Conservation (phyloP, 2,113 vertebrate genomes). For the Narcine bancroftii region DNA sequence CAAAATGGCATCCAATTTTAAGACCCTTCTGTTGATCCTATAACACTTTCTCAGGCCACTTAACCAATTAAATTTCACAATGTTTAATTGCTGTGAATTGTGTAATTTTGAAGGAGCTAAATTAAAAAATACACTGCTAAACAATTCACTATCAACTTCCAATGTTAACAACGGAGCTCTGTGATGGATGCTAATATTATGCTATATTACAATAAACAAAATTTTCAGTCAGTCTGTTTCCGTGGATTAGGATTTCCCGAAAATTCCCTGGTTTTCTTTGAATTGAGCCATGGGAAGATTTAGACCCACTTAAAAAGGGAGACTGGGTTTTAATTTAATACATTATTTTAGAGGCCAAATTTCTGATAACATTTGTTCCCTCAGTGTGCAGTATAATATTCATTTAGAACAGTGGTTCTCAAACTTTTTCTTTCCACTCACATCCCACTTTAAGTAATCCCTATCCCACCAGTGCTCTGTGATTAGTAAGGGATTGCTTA, state of each 20-base stretch:
- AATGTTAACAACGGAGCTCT: not conserved
- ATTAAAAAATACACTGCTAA: not conserved
- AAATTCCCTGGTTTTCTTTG: not conserved
- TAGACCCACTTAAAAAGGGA: not conserved
- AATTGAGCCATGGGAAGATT: not conserved
- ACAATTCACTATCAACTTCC: not conserved
- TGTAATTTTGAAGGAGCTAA: not conserved
- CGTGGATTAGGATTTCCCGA: no score
- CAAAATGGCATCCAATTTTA: not conserved
- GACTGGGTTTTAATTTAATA: not conserved
- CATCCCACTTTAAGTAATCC: no score
- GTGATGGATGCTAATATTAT: not conserved
- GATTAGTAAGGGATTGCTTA: no score
- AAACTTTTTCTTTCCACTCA: no score
- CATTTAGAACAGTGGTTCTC: no score
- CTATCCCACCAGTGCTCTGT: no score
- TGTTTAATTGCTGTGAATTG: not conserved
- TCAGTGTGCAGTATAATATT: not conserved
- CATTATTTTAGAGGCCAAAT: not conserved
- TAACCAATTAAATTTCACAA: conserved; percentile 28
- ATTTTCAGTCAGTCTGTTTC: not conserved
- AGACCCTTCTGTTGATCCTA: not conserved
- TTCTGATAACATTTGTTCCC: no score
- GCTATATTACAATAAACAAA: not conserved
- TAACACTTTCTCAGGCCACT: not conserved